Evolutionary conservation across 2,113 vertebrate genomes (phyloP).

Genomic region (Butorides virescens): DNA sequence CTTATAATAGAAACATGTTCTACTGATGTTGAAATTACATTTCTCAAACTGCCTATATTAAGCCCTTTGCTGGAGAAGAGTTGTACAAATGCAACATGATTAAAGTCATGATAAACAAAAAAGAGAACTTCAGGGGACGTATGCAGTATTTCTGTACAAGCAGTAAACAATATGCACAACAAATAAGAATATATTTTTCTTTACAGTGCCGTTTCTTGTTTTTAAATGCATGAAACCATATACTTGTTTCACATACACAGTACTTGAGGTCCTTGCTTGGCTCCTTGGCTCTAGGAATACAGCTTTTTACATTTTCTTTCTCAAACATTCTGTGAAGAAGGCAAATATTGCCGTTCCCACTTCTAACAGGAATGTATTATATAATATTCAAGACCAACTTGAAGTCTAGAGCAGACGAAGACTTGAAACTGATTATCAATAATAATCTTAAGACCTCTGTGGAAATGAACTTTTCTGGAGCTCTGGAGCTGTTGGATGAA

Average conservation of each 20-base stretch:
- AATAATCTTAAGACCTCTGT: background rate
- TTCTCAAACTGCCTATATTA: conserved; percentile 10
- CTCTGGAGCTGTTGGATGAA: background rate
- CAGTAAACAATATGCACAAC: background rate
- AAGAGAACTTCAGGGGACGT: background rate
- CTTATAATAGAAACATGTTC: conserved; percentile 27
- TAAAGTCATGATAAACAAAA: conserved; percentile 29
- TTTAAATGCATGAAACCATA: background rate
- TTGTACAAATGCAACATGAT: conserved; percentile 24
- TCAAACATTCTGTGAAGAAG: background rate
- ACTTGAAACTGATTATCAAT: background rate
- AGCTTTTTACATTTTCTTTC: background rate
- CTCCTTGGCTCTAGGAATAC: background rate
- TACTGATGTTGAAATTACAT: conserved; percentile 27
- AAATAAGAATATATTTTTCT: background rate
- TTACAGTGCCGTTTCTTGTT: background rate
- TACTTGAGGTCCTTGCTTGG: background rate
- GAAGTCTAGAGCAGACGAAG: background rate
- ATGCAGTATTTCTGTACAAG: conserved; percentile 23
- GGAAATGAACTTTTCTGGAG: background rate
- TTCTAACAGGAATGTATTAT: background rate
- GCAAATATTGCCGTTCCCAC: background rate
- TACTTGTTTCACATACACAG: background rate
- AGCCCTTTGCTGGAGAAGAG: conserved; percentile 22
- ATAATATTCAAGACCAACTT: background rate